phyloP scores from a whole-genome alignment of 1,140 invertebrate genomes.

The Apolygus lucorum region DNA sequence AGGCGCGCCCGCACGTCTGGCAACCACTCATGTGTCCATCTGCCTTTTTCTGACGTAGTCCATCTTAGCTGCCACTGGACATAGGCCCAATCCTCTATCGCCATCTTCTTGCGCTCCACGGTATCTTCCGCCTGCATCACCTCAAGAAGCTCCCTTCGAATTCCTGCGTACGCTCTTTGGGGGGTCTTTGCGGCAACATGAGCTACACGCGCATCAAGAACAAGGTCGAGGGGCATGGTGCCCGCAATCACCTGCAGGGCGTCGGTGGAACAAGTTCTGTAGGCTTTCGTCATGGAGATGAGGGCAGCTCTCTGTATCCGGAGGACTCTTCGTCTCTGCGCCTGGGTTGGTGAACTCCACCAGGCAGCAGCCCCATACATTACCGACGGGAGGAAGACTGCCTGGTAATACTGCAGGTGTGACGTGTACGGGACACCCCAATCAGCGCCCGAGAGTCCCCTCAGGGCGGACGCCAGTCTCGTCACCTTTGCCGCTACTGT shows the following conservation, averaged over 20 bases:
- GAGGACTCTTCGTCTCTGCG: background rate
- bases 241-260: too few species aligned
- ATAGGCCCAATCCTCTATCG: conserved; percentile 7
- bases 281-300: background rate
- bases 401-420: background rate
- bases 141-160: background rate
- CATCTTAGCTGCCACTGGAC: background rate
- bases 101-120: background rate
- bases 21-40: background rate
- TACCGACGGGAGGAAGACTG: background rate
- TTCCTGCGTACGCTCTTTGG: background rate
- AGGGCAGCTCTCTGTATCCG: background rate
- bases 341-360: background rate
- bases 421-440: background rate
- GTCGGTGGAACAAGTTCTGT: background rate
- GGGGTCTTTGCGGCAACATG: background rate
- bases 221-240: too few species aligned
- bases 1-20: background rate
- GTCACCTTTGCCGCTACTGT: background rate
- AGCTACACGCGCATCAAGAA: background rate
- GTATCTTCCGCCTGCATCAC: too few species aligned
- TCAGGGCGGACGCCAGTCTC: too few species aligned
- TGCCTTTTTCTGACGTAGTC: background rate
- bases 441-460: background rate
- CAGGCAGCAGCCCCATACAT: background rate